Percentiles rank a stretch among this genome's conserved stretches.
Conservation (phyloP, 1,140 invertebrate species). For the Lucilia cuprina region DNA sequence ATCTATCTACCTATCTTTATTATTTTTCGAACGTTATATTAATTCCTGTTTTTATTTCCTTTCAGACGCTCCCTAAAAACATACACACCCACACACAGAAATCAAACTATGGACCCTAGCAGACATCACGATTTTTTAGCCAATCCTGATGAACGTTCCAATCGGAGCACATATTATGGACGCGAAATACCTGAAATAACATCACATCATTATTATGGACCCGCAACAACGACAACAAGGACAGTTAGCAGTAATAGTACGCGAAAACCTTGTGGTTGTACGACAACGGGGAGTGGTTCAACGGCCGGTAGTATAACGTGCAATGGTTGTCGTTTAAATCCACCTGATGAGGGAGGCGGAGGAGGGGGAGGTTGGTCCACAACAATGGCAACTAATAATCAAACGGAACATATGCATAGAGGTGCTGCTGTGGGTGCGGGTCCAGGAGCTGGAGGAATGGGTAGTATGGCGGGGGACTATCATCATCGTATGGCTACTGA, state of each 20-base stretch:
- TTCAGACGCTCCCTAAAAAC: too few species aligned
- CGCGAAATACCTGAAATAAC: constrained; percentile 24
- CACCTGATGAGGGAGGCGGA: neutral
- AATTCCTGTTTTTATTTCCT: neutral
- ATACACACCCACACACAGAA: too few species aligned
- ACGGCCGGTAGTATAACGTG: constrained; percentile 44
- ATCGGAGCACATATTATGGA: constrained; percentile 28
- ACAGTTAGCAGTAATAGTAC: constrained; percentile 39
- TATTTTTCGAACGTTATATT: neutral
- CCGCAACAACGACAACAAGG: constrained; percentile 42
- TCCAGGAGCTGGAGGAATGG: neutral
- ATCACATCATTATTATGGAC: constrained; percentile 41
- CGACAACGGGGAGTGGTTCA: neutral
- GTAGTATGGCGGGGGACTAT: neutral
- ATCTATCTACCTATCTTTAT: too few species aligned
- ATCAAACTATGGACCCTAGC: constrained; percentile 51
- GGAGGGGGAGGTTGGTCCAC: neutral
- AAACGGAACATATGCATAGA: neutral
- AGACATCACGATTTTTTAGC: constrained; percentile 55
- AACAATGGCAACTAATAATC: neutral
- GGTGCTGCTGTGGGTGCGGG: too few species aligned
- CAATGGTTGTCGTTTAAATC: constrained; percentile 36
- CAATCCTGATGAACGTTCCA: constrained; percentile 33
- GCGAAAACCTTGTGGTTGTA: constrained; percentile 16
- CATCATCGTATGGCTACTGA: neutral